phyloP scores from a whole-genome alignment of 2,888 invertebrate genomes.

The Heteromyza rotundicornis region DNA sequence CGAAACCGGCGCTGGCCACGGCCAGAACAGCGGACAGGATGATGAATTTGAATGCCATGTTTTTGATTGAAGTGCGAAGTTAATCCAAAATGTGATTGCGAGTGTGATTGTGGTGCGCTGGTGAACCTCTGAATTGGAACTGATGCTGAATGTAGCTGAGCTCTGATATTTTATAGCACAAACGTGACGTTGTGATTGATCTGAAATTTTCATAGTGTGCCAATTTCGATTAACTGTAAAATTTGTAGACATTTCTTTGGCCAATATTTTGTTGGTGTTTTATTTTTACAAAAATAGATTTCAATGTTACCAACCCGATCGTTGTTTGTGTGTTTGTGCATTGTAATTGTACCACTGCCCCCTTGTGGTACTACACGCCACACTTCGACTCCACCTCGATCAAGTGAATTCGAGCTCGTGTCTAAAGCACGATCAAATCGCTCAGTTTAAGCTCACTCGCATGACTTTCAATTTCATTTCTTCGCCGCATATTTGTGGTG shows the following conservation, averaged over 20 bases:
- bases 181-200: neutral
- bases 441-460: neutral
- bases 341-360: constrained; percentile 6
- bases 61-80: constrained; percentile 17
- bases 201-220: constrained; percentile 11
- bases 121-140: constrained; percentile 34
- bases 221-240: neutral
- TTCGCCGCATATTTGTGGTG: too few relatives aligned
- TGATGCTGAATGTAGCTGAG: constrained; percentile 33
- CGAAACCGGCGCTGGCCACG: constrained; percentile 68
- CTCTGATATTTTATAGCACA: constrained; percentile 11
- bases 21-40: constrained; percentile 67
- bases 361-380: neutral
- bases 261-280: neutral
- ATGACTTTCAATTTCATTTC: constrained; percentile 11
- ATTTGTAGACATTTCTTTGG: neutral
- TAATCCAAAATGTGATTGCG: neutral
- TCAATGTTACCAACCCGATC: constrained; percentile 5
- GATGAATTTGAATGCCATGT: constrained; percentile 64
- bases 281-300: neutral
- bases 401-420: neutral
- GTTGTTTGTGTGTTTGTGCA: neutral
- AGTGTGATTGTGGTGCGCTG: constrained; percentile 10
- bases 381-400: too few relatives aligned
- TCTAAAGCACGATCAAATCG: neutral